Conservation (phyloP, 2,888 invertebrate genomes). For the Heliconius ismenius region DNA sequence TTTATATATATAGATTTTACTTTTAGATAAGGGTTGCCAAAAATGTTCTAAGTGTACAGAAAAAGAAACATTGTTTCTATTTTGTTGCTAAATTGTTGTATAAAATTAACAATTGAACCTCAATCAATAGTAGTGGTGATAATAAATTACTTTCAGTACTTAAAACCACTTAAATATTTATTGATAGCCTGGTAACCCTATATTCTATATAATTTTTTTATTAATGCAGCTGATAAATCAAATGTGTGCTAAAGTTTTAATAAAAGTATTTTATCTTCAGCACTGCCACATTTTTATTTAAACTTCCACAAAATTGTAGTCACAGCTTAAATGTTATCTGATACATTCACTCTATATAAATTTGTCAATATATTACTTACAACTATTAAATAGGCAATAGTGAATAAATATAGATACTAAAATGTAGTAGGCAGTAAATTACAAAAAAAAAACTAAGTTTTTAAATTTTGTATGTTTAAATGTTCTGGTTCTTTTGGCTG, state of each 20-base stretch:
- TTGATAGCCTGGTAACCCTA: conserved; percentile 35
- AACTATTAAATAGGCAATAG: neutral
- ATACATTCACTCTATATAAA: neutral
- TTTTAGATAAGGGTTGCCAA: conserved; percentile 11
- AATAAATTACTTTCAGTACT: conserved; percentile 1
- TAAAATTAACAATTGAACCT: neutral
- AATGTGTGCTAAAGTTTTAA: conserved; percentile 32
- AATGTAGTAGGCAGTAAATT: too few species aligned
- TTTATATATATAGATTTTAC: too few species aligned
- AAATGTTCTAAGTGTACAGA: neutral
- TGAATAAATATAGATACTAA: too few species aligned
- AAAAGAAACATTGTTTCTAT: neutral
- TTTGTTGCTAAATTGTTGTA: conserved; percentile 4
- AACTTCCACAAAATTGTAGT: neutral
- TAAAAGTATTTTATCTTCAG: conserved; percentile 32
- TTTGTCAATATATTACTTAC: neutral
- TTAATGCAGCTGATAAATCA: conserved; percentile 34
- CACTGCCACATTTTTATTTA: conserved; percentile 5
- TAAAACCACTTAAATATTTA: neutral
- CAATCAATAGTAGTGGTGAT: neutral
- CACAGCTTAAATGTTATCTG: neutral
- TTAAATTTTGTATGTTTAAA: too few species aligned
- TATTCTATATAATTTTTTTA: conserved; percentile 23
- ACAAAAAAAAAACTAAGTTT: too few species aligned
- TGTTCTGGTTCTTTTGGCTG: too few species aligned